A percentile compares a stretch with the other conserved stretches of the same genome.
Conservation (phyloP, 2,113 vertebrate genomes). For the Myanophis thanlyinensis region DNA sequence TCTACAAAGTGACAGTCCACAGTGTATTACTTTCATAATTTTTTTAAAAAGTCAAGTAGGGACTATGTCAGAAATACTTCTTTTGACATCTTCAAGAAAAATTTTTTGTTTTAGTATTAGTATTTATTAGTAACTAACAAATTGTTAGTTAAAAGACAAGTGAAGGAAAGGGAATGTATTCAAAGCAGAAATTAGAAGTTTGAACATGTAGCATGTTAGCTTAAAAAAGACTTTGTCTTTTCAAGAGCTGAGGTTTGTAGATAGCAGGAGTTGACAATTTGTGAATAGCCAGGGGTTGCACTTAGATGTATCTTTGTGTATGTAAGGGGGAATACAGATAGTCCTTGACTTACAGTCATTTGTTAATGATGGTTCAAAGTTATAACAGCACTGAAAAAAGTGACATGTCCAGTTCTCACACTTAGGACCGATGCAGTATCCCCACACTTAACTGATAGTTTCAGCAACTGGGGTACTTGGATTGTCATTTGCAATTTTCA, state of each 20-base stretch:
- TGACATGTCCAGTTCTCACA: not conserved
- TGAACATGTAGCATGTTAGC: not conserved
- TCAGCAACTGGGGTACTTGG: not conserved
- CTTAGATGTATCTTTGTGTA: not conserved
- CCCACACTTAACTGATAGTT: not conserved
- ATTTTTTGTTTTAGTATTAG: not conserved
- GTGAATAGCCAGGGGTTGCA: not conserved
- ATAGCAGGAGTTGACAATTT: not conserved
- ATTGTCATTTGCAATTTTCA: not conserved
- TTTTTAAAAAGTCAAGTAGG: not conserved
- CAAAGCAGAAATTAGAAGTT: not conserved
- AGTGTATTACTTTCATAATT: not conserved
- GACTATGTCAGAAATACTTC: not conserved
- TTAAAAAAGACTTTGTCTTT: not conserved
- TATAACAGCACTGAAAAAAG: not conserved
- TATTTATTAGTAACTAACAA: too few relatives aligned
- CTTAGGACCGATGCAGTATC: not conserved
- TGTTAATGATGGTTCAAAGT: not conserved
- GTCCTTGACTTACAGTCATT: not conserved
- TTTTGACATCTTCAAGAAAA: not conserved
- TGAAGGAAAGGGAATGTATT: not conserved
- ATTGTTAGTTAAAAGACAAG: not conserved
- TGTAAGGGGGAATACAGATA: not conserved
- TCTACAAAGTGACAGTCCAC: not conserved
- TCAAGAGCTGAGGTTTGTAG: not conserved